phyloP scores from a whole-genome alignment of 2,888 invertebrate genomes.

The Lumbricus terrestris region DNA sequence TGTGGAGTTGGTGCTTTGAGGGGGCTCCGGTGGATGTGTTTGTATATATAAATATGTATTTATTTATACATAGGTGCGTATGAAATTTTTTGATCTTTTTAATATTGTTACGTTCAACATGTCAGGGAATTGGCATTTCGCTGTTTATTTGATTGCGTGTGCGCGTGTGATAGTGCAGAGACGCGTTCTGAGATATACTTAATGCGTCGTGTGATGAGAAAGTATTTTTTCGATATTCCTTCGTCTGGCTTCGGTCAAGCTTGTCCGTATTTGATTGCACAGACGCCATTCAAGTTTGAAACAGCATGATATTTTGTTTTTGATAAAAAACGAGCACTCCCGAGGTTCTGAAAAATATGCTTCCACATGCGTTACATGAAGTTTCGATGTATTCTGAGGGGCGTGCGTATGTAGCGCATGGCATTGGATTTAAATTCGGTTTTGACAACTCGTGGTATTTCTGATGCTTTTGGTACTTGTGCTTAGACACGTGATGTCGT shows the following conservation, averaged over 20 bases:
- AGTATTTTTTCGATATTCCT: conserved; percentile 3
- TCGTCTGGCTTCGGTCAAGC: not conserved
- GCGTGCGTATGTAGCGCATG: not conserved
- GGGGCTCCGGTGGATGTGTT: not conserved
- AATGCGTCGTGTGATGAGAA: not conserved
- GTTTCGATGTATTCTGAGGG: not conserved
- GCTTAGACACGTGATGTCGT: not conserved
- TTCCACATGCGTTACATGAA: not conserved
- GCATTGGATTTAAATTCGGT: not conserved
- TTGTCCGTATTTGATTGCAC: no score
- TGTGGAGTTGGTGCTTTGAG: not conserved
- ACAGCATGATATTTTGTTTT: not conserved
- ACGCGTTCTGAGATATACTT: not conserved
- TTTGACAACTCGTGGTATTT: not conserved
- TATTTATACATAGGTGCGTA: conserved; percentile 6
- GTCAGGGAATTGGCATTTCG: conserved; percentile 3
- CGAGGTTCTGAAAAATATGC: not conserved
- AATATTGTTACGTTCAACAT: conserved; percentile 3
- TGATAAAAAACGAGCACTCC: not conserved
- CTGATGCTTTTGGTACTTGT: not conserved
- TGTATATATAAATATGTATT: conserved; percentile 10
- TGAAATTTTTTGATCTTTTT: not conserved
- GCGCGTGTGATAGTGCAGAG: not conserved
- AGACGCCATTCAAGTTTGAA: not conserved
- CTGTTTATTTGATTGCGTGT: not conserved